Conservation (phyloP, 2,113 vertebrate genomes). For the Parus major region DNA sequence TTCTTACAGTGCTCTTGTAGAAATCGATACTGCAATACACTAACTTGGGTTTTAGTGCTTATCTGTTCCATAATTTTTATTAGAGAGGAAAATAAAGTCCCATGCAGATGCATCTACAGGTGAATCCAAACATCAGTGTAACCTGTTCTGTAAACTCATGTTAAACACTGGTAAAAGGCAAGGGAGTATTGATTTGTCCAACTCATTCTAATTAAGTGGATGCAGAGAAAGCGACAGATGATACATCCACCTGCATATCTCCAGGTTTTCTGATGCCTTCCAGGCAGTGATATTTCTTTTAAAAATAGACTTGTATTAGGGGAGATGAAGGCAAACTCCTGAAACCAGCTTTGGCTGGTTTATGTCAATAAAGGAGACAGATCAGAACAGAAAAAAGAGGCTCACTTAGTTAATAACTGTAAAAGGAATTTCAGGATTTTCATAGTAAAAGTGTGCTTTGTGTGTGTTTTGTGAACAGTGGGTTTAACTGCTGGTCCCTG, state of each 20-base stretch:
- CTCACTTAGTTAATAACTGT: background rate
- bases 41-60: background rate
- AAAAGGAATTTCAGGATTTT: background rate
- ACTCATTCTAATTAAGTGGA: background rate
- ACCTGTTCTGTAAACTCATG: background rate
- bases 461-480: background rate
- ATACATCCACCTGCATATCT: background rate
- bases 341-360: background rate
- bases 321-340: background rate
- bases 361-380: background rate
- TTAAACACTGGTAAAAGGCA: background rate
- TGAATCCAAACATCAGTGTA: background rate
- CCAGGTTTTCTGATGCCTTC: background rate
- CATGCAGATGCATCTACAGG: background rate
- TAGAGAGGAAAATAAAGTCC: background rate
- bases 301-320: background rate
- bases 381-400: background rate
- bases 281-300: background rate
- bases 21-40: conserved; percentile 38
- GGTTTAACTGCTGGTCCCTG: background rate
- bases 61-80: conserved; percentile 34
- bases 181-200: conserved; percentile 1
- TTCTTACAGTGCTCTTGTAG: background rate
- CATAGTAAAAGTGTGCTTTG: background rate
- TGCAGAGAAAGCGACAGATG: background rate